These are phyloP conservation scores for Yponomeuta sedellus DNA, from an alignment of 2,888 invertebrate genomes.

Conservation along the genomic window DNA sequence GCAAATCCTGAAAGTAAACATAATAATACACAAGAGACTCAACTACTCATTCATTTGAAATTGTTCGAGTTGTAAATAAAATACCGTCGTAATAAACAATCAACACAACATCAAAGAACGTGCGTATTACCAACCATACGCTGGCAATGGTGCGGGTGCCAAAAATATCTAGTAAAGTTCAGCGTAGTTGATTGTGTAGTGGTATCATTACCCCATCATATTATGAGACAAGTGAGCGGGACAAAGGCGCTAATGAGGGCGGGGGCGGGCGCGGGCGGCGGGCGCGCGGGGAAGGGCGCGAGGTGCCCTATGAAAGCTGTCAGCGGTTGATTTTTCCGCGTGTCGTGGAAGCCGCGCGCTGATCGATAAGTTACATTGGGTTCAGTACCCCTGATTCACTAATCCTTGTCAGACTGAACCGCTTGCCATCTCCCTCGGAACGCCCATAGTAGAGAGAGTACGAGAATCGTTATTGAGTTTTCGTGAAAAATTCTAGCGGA, in stretches of 20 bases:
- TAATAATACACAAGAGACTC: no score
- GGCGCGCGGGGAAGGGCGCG: conserved; percentile 33
- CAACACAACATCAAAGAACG: not conserved
- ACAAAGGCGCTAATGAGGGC: conserved; percentile 75
- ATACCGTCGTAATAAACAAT: not conserved
- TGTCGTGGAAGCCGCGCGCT: conserved; percentile 70
- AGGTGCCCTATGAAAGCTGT: conserved; percentile 69
- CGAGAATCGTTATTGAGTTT: not conserved
- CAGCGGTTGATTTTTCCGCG: conserved; percentile 77
- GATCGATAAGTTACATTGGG: conserved; percentile 75
- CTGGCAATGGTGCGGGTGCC: not conserved
- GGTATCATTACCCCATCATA: conserved; percentile 65
- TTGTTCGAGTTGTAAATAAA: not conserved
- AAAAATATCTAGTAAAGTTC: conserved; percentile 1
- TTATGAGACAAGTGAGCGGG: conserved; percentile 71
- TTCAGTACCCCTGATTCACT: conserved; percentile 19
- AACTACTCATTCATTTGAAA: no score
- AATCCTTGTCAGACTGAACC: not conserved
- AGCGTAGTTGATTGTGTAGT: conserved; percentile 44
- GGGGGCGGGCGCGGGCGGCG: conserved; percentile 32
- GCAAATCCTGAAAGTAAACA: no score
- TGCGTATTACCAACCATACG: not conserved
- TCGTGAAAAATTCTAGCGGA: not conserved
- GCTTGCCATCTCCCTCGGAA: not conserved
- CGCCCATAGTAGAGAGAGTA: not conserved